These are phyloP conservation scores for Styela clava DNA, from an alignment of 23 tunicate genomes.

Conservation along the genomic window DNA sequence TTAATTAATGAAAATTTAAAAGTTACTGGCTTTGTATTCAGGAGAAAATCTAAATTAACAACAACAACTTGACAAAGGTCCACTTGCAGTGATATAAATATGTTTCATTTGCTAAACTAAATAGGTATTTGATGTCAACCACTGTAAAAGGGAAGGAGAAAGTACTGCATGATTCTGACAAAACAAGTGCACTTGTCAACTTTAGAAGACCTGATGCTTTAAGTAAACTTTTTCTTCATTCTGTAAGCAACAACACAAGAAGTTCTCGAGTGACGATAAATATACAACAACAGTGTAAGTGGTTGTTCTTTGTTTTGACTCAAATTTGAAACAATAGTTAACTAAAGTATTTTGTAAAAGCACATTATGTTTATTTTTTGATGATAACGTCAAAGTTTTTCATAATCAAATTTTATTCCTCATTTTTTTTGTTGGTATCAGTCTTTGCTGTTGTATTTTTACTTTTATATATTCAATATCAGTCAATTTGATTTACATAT, in stretches of 20 bases:
- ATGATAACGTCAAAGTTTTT: too few species aligned
- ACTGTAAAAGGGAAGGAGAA: neutral
- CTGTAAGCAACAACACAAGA: constrained; percentile 24
- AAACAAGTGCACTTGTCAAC: neutral
- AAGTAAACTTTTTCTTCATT: constrained; percentile 2
- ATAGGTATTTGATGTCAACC: constrained; percentile 14
- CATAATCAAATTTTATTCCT: too few species aligned
- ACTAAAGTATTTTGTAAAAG: too few species aligned
- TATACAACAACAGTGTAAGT: neutral
- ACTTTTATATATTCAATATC: too few species aligned
- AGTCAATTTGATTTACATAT: too few species aligned
- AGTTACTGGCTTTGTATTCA: too few species aligned
- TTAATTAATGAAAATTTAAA: too few species aligned
- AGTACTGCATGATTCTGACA: neutral
- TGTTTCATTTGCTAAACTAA: too few species aligned
- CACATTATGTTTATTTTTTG: too few species aligned
- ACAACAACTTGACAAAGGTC: neutral
- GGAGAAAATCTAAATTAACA: too few species aligned
- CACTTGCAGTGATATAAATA: neutral
- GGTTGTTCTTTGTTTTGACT: neutral
- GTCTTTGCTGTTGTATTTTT: too few species aligned
- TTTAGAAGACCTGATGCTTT: constrained; percentile 3
- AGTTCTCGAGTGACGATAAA: constrained; percentile 2
- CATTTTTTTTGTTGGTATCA: too few species aligned
- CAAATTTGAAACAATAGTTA: neutral